Percentiles rank a stretch among this genome's conserved stretches.
phyloP scores from a whole-genome alignment of 2,888 invertebrate genomes.

The Andrena minutula region DNA sequence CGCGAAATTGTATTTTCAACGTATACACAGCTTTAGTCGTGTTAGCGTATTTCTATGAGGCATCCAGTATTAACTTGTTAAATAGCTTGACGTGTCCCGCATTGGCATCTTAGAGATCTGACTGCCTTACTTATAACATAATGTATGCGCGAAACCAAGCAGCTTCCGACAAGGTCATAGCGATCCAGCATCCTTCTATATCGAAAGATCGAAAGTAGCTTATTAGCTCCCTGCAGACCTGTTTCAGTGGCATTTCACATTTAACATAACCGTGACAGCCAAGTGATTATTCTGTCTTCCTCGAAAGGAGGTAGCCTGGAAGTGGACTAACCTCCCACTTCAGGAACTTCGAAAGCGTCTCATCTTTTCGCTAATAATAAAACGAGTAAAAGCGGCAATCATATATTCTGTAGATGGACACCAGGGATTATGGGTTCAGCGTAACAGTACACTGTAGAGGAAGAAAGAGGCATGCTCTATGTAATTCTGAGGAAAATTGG shows the following conservation, averaged over 20 bases:
- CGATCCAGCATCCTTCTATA: not conserved
- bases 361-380: not conserved
- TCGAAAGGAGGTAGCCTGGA: not conserved
- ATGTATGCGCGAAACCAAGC: too few relatives aligned
- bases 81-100: too few relatives aligned
- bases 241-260: not conserved
- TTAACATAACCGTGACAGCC: not conserved
- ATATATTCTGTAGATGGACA: not conserved
- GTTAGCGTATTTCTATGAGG: too few relatives aligned
- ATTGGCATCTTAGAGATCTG: too few relatives aligned
- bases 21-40: too few relatives aligned
- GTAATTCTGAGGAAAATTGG: too few relatives aligned
- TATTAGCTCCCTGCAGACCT: not conserved
- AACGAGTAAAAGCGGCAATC: not conserved
- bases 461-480: too few relatives aligned
- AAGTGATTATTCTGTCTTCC: not conserved
- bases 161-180: not conserved
- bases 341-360: not conserved
- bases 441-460: too few relatives aligned
- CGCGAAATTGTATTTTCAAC: too few relatives aligned
- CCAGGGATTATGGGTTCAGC: not conserved
- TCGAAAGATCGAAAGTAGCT: not conserved
- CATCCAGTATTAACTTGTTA: too few relatives aligned
- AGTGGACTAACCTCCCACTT: not conserved
- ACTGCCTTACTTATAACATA: too few relatives aligned